Base-by-base conservation (phyloP, 1,140 invertebrate species). In the Sarcophaga bullata region DNA sequence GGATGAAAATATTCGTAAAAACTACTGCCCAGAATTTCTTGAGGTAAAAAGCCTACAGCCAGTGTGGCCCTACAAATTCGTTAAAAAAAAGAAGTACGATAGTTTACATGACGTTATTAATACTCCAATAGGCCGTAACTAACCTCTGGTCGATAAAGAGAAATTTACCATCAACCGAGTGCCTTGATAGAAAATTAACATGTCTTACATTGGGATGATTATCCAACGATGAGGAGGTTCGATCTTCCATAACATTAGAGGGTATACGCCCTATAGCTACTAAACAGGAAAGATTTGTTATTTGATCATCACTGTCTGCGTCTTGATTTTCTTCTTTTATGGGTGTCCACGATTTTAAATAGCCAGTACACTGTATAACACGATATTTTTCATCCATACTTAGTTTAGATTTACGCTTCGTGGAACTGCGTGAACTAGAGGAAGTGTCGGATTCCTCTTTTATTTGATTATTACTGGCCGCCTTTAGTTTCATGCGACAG, bases 161-260 rank as follows among this genome's bases (percentile, higher is more conserved):
- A 90, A 99, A 98, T 91, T 98, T 99, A 47, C 98, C 98, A 87
- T 99, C 98, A 80, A 96, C 94, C 13, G 95, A 95, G 90, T 99
- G 98, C 72, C 98, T 92, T 0, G 97, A 97, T 82, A 94, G 93
- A 88, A 95, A 97, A 86, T 94, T 93, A 73, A 95, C 91, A 9
- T 92, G 91, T 48, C 92, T 89, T 9, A 91, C 88, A 72, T 92
- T 92, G 0, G 92, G 88, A 85, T 90, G 85, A 49, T 86, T 89
- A 68, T 87, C 86, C 80, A 90, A 81, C 5, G 91, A 90, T 7
- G 90, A 84, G 19, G 89, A 87, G n/a, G 86, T 73, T 80, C 86
- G 89, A n/a, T 90, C 85, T 11, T 87, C 85, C 0, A 88, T 89
- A 25, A 92, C 90, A 84, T 92, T 92, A 7, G 94, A 92, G 81